Evolutionary conservation across 2,113 vertebrate genomes (phyloP).

Genomic region (Sturnira hondurensis): DNA sequence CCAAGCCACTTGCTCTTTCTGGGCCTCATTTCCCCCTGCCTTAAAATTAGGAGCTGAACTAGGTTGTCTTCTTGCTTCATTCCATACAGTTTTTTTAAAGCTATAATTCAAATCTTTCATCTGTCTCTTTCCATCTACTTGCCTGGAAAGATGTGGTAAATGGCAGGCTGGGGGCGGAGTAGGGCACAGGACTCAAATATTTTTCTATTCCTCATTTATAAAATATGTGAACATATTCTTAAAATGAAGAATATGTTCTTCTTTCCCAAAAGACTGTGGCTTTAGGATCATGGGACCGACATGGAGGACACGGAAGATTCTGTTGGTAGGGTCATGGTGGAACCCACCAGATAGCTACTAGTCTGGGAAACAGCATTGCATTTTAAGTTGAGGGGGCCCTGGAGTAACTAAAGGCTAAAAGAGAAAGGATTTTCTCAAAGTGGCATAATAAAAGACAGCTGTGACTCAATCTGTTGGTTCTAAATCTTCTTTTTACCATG

Average conservation of each 20-base stretch:
- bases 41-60: not conserved
- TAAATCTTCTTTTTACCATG: not conserved
- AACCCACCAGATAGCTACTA: not conserved
- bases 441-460: not conserved
- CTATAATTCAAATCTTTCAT: not conserved
- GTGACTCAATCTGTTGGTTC: not conserved
- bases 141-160: not conserved
- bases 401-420: not conserved
- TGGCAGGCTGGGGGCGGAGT: not conserved
- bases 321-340: not conserved
- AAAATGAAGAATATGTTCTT: too few relatives aligned
- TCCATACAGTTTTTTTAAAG: not conserved
- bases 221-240: conserved; percentile 1
- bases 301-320: not conserved
- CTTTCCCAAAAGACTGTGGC: not conserved
- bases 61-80: not conserved
- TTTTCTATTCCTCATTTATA: conserved; percentile 19
- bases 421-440: not conserved
- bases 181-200: not conserved
- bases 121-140: not conserved
- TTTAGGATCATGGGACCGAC: not conserved
- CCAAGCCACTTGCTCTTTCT: not conserved
- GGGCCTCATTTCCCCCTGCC: not conserved
- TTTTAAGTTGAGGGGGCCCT: not conserved
- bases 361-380: not conserved